Percentiles rank a stretch among this genome's conserved stretches.
phyloP scores from a whole-genome alignment of 2,113 vertebrate genomes.

The Atractosteus spatula region DNA sequence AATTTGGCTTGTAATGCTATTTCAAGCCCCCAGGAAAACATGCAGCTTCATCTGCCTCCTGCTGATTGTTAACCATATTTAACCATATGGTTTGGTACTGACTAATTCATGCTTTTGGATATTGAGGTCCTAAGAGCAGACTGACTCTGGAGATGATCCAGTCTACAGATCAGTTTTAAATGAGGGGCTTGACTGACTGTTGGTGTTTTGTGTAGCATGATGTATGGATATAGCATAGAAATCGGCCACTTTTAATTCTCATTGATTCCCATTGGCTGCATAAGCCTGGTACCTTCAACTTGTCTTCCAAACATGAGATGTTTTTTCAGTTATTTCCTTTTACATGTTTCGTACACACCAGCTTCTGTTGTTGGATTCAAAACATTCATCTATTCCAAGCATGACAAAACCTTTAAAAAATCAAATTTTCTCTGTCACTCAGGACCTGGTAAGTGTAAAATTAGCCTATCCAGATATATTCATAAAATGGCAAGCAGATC shows the following conservation, averaged over 20 bases:
- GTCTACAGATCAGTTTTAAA: no score
- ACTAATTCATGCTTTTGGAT: no score
- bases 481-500: conserved; percentile 10
- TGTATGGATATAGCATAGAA: no score
- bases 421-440: conserved; percentile 41
- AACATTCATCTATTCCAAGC: conserved; percentile 17
- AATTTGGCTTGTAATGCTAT: no score
- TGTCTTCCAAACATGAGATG: conserved; percentile 6
- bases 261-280: conserved; percentile 55
- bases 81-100: no score
- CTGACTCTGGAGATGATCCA: no score
- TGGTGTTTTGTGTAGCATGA: no score
- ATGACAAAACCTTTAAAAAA: conserved; percentile 19
- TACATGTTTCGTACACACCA: conserved; percentile 33
- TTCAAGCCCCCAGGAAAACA: no score
- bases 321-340: conserved; percentile 11
- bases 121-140: no score
- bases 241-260: conserved; percentile 6
- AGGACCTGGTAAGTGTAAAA: conserved; percentile 7
- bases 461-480: conserved; percentile 11
- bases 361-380: conserved; percentile 28
- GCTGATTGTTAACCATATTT: no score
- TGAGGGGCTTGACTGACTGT: no score
- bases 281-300: conserved; percentile 44
- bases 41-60: no score